These are phyloP conservation scores for Tachyglossus aculeatus DNA, from an alignment of 2,797 vertebrate species.

Conservation along the genomic window DNA sequence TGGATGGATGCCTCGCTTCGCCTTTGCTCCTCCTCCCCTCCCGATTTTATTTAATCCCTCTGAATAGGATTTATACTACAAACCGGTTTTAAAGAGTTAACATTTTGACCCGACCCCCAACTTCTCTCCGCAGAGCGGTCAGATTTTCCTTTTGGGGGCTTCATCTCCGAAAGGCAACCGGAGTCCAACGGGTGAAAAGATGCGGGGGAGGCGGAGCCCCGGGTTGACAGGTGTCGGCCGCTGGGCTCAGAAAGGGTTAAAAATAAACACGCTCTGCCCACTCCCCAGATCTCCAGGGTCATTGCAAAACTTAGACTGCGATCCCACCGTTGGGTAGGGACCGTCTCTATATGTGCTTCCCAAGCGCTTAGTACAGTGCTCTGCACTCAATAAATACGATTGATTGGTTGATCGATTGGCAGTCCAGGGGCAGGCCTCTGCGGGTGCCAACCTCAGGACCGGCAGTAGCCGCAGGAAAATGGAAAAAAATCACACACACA, in stretches of 20 bases:
- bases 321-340: no score
- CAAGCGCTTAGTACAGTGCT: no score
- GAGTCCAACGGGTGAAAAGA: constrained; percentile 41
- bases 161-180: neutral
- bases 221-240: neutral
- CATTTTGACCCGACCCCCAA: neutral
- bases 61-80: neutral
- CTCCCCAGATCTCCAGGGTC: neutral
- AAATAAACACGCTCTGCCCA: neutral
- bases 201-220: neutral
- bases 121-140: neutral
- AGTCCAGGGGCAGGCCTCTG: no score
- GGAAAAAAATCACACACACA: no score
- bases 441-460: no score
- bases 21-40: neutral
- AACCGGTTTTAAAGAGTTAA: neutral
- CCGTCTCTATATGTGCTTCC: no score
- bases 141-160: neutral
- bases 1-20: neutral
- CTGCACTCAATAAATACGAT: no score
- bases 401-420: no score
- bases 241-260: constrained; percentile 48
- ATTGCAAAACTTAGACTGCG: neutral
- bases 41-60: neutral
- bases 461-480: neutral